phyloP scores from a whole-genome alignment of 2,113 vertebrate genomes.

The Uria aalge region DNA sequence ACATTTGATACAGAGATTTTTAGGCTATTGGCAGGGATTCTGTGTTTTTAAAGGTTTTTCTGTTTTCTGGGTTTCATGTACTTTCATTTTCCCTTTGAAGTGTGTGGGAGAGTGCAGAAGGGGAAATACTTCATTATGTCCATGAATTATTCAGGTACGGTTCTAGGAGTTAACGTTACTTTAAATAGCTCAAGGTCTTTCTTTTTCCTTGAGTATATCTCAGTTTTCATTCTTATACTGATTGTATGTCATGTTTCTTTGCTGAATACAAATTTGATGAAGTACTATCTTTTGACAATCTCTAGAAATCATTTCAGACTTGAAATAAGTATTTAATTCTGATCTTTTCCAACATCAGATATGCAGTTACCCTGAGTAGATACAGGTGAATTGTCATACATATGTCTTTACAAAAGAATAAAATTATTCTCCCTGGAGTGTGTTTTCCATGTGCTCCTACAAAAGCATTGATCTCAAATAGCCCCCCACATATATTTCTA shows the following conservation, averaged over 20 bases:
- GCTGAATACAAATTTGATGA: conserved; percentile 39
- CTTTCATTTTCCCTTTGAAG: conserved; percentile 66
- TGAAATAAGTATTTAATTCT: conserved; percentile 60
- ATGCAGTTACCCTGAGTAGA: neutral
- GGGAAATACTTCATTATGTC: conserved; percentile 64
- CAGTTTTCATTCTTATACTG: conserved; percentile 44
- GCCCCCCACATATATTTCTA: neutral
- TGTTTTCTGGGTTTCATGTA: conserved; percentile 45
- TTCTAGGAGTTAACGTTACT: conserved; percentile 53
- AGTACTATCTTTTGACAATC: conserved; percentile 31
- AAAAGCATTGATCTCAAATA: neutral
- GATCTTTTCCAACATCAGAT: conserved; percentile 37
- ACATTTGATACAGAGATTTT: conserved; percentile 5
- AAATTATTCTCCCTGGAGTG: neutral
- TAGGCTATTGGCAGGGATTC: conserved; percentile 6
- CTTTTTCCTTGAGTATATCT: conserved; percentile 40
- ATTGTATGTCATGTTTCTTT: conserved; percentile 9
- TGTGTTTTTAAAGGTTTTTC: conserved; percentile 20
- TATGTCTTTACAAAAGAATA: neutral
- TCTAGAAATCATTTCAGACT: conserved; percentile 22
- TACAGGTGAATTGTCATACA: conserved; percentile 13
- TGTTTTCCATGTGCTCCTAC: neutral
- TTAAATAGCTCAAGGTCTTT: conserved; percentile 67
- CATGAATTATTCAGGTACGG: conserved; percentile 64
- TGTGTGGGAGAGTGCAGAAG: conserved; percentile 37